Conservation (phyloP, 2,113 vertebrate genomes). For the Larimichthys polyactis region DNA sequence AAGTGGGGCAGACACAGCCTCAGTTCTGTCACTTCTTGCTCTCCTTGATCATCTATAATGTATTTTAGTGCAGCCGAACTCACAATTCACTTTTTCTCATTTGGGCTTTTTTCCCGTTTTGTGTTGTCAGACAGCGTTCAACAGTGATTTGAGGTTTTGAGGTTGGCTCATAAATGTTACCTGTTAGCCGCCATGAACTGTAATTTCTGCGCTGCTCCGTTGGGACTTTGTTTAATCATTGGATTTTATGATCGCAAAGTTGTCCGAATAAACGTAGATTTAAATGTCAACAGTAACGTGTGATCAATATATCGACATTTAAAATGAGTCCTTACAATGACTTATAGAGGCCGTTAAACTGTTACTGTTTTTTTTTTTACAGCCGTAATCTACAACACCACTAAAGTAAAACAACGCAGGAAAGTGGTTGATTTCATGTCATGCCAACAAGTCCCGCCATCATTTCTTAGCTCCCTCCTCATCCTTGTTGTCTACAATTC, state of each 20-base stretch:
- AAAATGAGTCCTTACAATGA: not conserved
- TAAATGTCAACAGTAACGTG: not conserved
- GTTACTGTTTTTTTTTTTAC: slow-evolving; percentile 14
- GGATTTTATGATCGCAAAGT: not conserved
- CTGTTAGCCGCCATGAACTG: not conserved
- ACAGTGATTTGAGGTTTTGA: not conserved
- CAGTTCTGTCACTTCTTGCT: not conserved
- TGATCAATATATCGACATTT: slow-evolving; percentile 20
- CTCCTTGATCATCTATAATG: slow-evolving; percentile 4
- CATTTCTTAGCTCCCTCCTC: slow-evolving; percentile 1
- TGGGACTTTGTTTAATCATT: not conserved
- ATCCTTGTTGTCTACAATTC: not conserved
- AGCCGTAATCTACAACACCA: slow-evolving; percentile 33
- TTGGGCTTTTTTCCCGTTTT: not conserved
- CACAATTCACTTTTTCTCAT: not conserved
- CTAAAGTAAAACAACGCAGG: not conserved
- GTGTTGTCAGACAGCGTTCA: slow-evolving; percentile 1
- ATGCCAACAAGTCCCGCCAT: slow-evolving; percentile 2
- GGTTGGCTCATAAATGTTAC: not conserved
- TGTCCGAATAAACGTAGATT: slow-evolving; percentile 22
- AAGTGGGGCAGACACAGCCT: not conserved
- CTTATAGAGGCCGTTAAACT: slow-evolving; percentile 8
- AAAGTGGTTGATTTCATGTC: slow-evolving; percentile 30
- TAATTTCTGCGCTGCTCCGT: not conserved
- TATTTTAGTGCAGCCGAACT: not conserved